These are phyloP conservation scores for Meta bourneti DNA, from an alignment of 2,888 invertebrate species.

Conservation along the genomic window DNA sequence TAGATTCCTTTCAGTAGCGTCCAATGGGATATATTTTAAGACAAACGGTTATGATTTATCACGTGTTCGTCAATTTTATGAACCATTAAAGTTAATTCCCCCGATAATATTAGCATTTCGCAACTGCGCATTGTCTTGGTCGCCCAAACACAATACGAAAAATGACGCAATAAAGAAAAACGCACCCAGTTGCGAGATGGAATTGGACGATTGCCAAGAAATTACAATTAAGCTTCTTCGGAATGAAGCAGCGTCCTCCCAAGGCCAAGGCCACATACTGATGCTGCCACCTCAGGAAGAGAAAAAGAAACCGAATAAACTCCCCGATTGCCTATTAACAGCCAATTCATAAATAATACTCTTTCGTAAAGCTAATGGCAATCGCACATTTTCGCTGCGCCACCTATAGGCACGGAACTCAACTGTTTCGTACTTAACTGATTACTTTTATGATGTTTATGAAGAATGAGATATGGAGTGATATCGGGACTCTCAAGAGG, in stretches of 20 bases:
- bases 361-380: background rate
- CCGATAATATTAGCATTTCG: background rate
- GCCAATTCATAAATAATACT: background rate
- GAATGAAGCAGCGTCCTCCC: slow-evolving; percentile 18
- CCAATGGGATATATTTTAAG: background rate
- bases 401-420: background rate
- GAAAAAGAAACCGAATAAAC: background rate
- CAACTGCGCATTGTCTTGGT: slow-evolving; percentile 33
- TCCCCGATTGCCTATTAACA: background rate
- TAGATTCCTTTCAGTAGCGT: background rate
- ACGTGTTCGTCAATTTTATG: background rate
- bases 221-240: slow-evolving; percentile 39
- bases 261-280: slow-evolving; percentile 51
- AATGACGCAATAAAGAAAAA: background rate
- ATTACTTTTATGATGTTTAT: background rate
- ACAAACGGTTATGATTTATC: background rate
- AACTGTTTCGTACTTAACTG: background rate
- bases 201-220: slow-evolving; percentile 29
- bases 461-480: background rate
- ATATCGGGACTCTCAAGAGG: background rate
- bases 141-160: slow-evolving; percentile 26
- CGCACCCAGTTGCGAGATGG: slow-evolving; percentile 28
- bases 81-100: slow-evolving; percentile 4
- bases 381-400: background rate
- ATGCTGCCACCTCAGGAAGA: background rate